A percentile compares a stretch with the other conserved stretches of the same genome.
These are phyloP conservation scores for Geococcyx californianus DNA, from an alignment of 2,113 vertebrate genomes.

Conservation along the genomic window DNA sequence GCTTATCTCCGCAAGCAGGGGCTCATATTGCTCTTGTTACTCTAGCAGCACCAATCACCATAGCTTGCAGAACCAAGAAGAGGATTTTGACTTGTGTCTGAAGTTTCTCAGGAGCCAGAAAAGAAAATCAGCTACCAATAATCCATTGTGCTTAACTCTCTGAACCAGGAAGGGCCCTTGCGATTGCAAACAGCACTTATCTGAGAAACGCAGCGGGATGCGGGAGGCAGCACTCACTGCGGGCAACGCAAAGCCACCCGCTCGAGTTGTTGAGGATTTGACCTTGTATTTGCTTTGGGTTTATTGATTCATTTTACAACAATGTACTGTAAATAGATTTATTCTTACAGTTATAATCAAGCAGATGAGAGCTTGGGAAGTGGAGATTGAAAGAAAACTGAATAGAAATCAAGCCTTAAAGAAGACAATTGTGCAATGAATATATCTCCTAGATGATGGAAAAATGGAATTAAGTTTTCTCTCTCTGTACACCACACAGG, in stretches of 20 bases:
- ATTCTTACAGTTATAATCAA: neutral
- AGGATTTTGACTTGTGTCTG: neutral
- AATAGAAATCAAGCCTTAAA: neutral
- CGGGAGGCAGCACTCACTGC: neutral
- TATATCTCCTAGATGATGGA: neutral
- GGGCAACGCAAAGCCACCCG: neutral
- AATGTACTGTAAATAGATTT: neutral
- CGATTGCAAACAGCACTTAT: neutral
- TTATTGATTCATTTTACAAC: constrained; percentile 44
- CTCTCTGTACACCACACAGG: neutral
- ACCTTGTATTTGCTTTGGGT: neutral
- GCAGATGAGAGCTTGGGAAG: neutral
- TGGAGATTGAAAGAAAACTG: neutral
- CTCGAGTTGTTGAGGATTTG: neutral
- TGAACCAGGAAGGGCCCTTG: neutral
- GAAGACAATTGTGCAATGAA: neutral
- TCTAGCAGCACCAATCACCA: neutral
- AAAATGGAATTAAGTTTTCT: neutral
- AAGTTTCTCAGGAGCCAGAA: neutral
- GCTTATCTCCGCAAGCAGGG: neutral
- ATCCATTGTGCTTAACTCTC: neutral
- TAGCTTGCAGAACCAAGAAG: neutral
- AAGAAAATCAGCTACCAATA: neutral
- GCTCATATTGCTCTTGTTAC: neutral
- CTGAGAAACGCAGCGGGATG: neutral